A percentile compares a stretch with the other conserved stretches of the same genome.
Conservation (phyloP, 1,140 invertebrate genomes). For the Tachypleus tridentatus region DNA sequence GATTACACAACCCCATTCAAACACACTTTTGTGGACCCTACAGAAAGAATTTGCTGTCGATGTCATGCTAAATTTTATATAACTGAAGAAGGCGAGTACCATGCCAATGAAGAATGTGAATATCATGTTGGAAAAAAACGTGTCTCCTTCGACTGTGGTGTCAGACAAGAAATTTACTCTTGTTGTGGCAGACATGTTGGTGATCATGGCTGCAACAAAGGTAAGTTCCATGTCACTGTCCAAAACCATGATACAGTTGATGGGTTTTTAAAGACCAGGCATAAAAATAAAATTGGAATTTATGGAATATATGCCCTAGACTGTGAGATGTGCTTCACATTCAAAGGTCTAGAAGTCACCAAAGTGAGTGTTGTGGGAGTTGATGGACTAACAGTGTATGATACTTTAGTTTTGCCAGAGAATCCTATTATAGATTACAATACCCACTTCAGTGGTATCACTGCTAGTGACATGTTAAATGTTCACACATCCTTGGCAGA, state of each 20-base stretch:
- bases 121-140: not conserved
- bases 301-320: slow-evolving; percentile 65
- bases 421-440: slow-evolving; percentile 74
- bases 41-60: not conserved
- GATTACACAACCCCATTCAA: no score
- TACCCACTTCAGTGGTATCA: slow-evolving; percentile 79
- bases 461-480: slow-evolving; percentile 51
- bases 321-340: slow-evolving; percentile 74
- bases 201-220: not conserved
- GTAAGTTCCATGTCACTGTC: not conserved
- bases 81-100: not conserved
- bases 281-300: not conserved
- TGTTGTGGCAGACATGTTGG: not conserved
- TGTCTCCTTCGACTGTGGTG: not conserved
- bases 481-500: slow-evolving; percentile 62
- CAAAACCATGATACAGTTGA: not conserved
- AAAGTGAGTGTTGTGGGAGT: slow-evolving; percentile 76
- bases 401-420: slow-evolving; percentile 62
- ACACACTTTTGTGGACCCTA: not conserved
- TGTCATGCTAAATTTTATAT: not conserved
- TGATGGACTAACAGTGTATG: slow-evolving; percentile 63
- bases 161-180: not conserved
- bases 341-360: slow-evolving; percentile 74
- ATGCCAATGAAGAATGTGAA: not conserved
- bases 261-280: not conserved